Base-by-base conservation (phyloP, 2,113 vertebrate species). In the Hippocampus abdominalis region DNA sequence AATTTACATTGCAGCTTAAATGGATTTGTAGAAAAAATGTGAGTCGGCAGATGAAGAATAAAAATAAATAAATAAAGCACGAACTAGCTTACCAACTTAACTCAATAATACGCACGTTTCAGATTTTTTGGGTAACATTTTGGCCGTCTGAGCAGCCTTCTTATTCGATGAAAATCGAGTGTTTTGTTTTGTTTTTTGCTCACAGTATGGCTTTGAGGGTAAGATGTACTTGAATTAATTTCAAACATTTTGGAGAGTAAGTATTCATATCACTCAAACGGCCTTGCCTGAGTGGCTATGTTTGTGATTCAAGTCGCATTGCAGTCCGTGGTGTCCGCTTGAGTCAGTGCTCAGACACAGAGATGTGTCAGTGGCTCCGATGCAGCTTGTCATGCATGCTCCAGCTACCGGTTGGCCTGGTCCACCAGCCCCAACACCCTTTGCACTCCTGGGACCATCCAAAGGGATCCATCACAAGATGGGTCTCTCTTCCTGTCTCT, bases 301-400 rank as follows among this genome's bases (percentile, higher is more conserved):
- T 83, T 87, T 86, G 80, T 81, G 81, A 89, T 85, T 87, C 84
- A 77, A 48, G 67, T 66, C 64, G 60, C 39, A 56, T 64, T 77
- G 80, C 72, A 51, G 84, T 78, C 78, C 71, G 81, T 70, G 70
- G 81, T 85, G 83, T 91, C 88, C 82, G 85, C 84, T 85, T 80
- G 80, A 84, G 84, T 88, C 82, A 81, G 82, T 66, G 69, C 81
- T 83, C 84, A 84, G 78, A 80, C 78, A 82, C 70, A 56, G 79
- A 79, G 74, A 79, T 85, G 81, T 90, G 89, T 92, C 88, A 91
- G 87, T 81, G 75, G 80, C 81, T 90, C 80, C 73, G 85, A 90
- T 90, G 82, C 86, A 84, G 86, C 88, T 89, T 90, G 89, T 93
- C 91, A 91, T 88, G 79, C 87, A 89, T 90, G 84, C 85, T 84